phyloP scores from a whole-genome alignment of 2,888 invertebrate species.

The Melitaea athalia region DNA sequence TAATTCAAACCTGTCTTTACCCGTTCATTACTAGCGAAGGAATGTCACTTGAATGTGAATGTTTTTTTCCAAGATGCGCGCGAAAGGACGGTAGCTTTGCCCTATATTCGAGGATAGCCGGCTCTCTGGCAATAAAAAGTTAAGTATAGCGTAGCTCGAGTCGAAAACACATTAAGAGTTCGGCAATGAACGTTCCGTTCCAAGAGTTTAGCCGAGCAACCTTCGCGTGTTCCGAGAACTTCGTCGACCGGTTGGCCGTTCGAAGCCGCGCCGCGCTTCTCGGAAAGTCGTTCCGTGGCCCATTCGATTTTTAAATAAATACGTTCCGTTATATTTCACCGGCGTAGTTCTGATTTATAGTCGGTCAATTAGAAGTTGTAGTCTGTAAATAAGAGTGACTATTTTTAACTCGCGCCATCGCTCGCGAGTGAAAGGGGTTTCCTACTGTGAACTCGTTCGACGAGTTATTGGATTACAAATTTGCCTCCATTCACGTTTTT shows the following conservation, averaged over 20 bases:
- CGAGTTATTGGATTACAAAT: conserved; percentile 48
- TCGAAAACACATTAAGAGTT: conserved; percentile 55
- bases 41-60: conserved; percentile 10
- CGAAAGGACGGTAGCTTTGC: conserved; percentile 40
- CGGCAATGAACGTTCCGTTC: conserved; percentile 66
- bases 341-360: conserved; percentile 56
- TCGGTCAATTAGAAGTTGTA: conserved; percentile 66
- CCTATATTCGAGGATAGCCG: conserved; percentile 48
- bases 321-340: conserved; percentile 64
- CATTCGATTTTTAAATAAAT: conserved; percentile 74
- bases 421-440: conserved; percentile 74
- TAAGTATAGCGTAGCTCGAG: conserved; percentile 40
- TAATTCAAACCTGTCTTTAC: background rate
- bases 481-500: conserved; percentile 38
- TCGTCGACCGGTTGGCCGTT: conserved; percentile 61
- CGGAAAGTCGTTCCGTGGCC: conserved; percentile 61
- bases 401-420: conserved; percentile 63
- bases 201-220: conserved; percentile 67
- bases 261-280: conserved; percentile 54
- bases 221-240: conserved; percentile 72
- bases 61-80: background rate
- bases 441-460: conserved; percentile 62
- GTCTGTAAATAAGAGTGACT: conserved; percentile 65
- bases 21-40: conserved; percentile 15
- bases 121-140: conserved; percentile 51